A percentile compares a stretch with the other conserved stretches of the same genome.
Evolutionary conservation across 2,797 vertebrate genomes (phyloP).

Genomic region (Chloroceryle amazona): DNA sequence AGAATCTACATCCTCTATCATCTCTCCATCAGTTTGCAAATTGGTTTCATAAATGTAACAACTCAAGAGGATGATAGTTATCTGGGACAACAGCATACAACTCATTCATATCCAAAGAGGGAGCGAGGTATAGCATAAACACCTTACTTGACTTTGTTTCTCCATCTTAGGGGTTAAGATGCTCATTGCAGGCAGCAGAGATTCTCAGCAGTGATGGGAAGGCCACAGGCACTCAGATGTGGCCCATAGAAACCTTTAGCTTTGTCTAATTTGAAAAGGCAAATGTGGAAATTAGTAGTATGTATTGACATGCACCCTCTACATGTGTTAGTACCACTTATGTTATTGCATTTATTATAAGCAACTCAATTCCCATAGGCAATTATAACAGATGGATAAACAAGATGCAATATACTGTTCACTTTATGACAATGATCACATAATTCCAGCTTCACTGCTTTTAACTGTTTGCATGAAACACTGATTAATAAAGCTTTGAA

Average conservation of each 20-base stretch:
- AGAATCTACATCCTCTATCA: neutral
- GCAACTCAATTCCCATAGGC: constrained; percentile 41
- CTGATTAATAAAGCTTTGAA: constrained; percentile 39
- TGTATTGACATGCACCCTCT: constrained; percentile 4
- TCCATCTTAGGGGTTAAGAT: neutral
- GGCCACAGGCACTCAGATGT: neutral
- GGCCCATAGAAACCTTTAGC: neutral
- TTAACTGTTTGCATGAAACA: constrained; percentile 52
- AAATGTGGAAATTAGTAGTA: neutral
- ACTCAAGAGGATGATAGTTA: neutral
- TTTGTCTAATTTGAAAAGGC: neutral
- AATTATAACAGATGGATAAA: constrained; percentile 68
- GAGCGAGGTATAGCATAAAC: neutral
- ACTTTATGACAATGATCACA: constrained; percentile 49
- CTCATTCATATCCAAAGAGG: neutral
- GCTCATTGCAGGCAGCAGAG: neutral
- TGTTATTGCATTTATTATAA: constrained; percentile 52
- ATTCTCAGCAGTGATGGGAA: neutral
- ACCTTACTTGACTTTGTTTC: neutral
- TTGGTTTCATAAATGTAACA: neutral
- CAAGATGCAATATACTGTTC: constrained; percentile 62
- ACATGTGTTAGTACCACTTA: constrained; percentile 19
- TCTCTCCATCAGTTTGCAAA: constrained; percentile 9
- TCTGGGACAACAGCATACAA: neutral
- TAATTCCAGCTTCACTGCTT: constrained; percentile 59